Evolutionary conservation across 2,888 invertebrate genomes (phyloP).

Genomic region (Sphaerophoria taeniata): DNA sequence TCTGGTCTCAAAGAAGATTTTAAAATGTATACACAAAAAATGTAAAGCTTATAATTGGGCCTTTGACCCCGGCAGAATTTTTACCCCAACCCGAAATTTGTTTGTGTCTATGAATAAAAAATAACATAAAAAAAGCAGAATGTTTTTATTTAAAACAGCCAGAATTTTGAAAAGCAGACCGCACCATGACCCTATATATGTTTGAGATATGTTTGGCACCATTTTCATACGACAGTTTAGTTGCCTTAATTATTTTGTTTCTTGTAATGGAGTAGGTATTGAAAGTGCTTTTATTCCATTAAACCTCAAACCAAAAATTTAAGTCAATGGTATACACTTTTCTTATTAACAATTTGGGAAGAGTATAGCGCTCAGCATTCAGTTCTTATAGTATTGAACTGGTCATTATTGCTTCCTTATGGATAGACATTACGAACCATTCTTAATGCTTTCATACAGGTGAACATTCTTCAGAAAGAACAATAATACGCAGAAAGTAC

Average conservation of each 20-base stretch:
- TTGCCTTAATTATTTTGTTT: neutral
- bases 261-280: neutral
- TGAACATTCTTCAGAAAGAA: neutral
- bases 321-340: constrained; percentile 17
- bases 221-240: neutral
- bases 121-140: too few species aligned
- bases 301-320: neutral
- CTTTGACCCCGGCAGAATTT: too few species aligned
- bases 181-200: too few species aligned
- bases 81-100: too few species aligned
- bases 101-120: too few species aligned
- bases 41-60: too few species aligned
- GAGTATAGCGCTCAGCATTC: neutral
- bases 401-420: constrained; percentile 19
- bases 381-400: constrained; percentile 12
- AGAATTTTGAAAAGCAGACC: too few species aligned
- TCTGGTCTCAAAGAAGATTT: too few species aligned
- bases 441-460: constrained; percentile 13
- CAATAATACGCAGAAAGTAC: neutral
- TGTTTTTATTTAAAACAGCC: too few species aligned
- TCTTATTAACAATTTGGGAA: constrained; percentile 15
- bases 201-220: too few species aligned
- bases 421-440: constrained; percentile 20
- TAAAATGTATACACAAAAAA: too few species aligned
- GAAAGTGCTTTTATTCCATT: constrained; percentile 31